Conservation (phyloP, 2,797 vertebrate species). For the Pygocentrus nattereri region DNA sequence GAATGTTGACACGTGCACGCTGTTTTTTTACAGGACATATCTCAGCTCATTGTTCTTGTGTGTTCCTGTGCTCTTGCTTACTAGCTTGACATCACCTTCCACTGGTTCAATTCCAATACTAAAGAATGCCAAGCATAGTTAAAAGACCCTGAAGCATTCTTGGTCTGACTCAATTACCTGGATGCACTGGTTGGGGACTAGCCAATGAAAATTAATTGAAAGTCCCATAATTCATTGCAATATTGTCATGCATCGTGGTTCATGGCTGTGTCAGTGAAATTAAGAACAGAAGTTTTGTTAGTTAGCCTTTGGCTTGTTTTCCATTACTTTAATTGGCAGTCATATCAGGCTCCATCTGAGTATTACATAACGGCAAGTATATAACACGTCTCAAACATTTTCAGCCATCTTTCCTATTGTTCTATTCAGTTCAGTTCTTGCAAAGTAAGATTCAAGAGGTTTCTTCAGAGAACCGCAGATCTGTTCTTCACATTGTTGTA, state of each 20-base stretch:
- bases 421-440: background rate
- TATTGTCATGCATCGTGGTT: background rate
- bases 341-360: background rate
- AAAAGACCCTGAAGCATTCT: background rate
- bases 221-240: background rate
- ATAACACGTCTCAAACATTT: background rate
- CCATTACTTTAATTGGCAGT: background rate
- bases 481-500: background rate
- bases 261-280: slow-evolving; percentile 1
- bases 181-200: slow-evolving; percentile 16
- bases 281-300: background rate
- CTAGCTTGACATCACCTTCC: background rate
- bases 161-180: slow-evolving; percentile 12
- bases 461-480: background rate
- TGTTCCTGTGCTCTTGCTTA: background rate
- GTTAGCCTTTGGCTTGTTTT: slow-evolving; percentile 5
- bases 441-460: background rate
- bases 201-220: slow-evolving; percentile 9
- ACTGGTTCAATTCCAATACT: background rate
- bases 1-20: no score
- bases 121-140: background rate
- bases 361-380: background rate
- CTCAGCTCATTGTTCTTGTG: background rate
- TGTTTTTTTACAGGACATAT: background rate
- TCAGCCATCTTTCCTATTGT: background rate